These are phyloP conservation scores for Pedicia rivosa DNA, from an alignment of 2,888 invertebrate genomes.

Conservation along the genomic window DNA sequence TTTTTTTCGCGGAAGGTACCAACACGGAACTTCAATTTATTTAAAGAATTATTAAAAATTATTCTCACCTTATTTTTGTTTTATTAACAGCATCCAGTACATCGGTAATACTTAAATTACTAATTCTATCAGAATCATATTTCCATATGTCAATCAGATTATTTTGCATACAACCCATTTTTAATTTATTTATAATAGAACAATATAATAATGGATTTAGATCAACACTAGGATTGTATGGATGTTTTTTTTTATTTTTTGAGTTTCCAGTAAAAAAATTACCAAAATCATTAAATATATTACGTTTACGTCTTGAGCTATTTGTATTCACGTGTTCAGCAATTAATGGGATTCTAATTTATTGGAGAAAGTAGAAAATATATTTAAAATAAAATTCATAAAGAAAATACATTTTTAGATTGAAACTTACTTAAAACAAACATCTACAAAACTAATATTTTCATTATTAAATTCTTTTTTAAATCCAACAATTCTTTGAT, in stretches of 20 bases:
- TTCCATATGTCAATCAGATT: slow-evolving; percentile 59
- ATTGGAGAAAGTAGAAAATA: slow-evolving; percentile 21
- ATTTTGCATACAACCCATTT: slow-evolving; percentile 41
- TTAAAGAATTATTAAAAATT: not conserved
- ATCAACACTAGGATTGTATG: slow-evolving; percentile 41
- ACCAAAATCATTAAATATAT: slow-evolving; percentile 13
- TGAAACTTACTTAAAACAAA: slow-evolving; percentile 14
- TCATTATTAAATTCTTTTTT: slow-evolving; percentile 23
- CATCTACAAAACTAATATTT: slow-evolving; percentile 11
- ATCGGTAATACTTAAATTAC: slow-evolving; percentile 38
- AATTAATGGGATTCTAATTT: slow-evolving; percentile 15
- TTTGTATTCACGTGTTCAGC: slow-evolving; percentile 14
- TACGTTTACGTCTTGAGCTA: not conserved
- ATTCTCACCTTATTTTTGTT: slow-evolving; percentile 23
- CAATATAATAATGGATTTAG: slow-evolving; percentile 44
- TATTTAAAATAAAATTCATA: slow-evolving; percentile 1
- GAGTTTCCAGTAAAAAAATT: slow-evolving; percentile 6
- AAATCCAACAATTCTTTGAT: slow-evolving; percentile 32
- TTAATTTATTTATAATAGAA: slow-evolving; percentile 41
- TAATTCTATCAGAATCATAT: slow-evolving; percentile 37
- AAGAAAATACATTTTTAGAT: not conserved
- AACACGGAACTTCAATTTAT: too few relatives aligned
- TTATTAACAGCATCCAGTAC: slow-evolving; percentile 44
- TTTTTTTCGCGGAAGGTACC: too few relatives aligned
- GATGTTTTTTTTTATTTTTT: slow-evolving; percentile 17